Percentiles rank a stretch among this genome's conserved stretches.
Conservation (phyloP, 2,797 vertebrate genomes). For the Euphonia xanthogaster region DNA sequence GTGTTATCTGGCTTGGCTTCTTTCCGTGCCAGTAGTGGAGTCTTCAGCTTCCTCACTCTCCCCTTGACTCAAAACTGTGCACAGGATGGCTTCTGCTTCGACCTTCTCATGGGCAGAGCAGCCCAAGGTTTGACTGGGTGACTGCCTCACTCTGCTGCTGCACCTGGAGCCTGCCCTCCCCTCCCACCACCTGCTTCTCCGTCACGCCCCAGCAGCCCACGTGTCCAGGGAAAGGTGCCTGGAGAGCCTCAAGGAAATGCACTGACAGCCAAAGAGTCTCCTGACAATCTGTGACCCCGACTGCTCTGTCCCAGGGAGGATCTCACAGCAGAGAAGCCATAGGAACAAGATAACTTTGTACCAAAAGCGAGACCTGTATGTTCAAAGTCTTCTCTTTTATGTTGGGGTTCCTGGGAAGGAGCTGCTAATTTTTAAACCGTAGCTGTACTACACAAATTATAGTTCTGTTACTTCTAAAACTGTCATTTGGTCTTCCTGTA, state of each 20-base stretch:
- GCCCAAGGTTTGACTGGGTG: neutral
- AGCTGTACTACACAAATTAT: neutral
- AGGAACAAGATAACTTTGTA: conserved; percentile 10
- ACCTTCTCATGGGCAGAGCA: neutral
- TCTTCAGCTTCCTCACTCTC: neutral
- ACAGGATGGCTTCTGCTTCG: neutral
- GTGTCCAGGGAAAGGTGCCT: neutral
- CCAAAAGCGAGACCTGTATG: neutral
- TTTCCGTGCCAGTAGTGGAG: neutral
- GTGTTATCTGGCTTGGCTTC: neutral
- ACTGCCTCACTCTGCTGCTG: neutral
- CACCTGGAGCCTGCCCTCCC: neutral
- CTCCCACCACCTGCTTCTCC: neutral
- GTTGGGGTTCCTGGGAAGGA: neutral
- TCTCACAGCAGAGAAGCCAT: conserved; percentile 8
- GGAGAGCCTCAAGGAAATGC: neutral
- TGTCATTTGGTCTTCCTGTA: neutral
- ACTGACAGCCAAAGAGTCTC: conserved; percentile 47
- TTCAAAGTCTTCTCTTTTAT: neutral
- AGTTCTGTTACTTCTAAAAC: neutral
- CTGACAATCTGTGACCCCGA: conserved; percentile 27
- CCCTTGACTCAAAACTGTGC: neutral
- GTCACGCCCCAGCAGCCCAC: neutral
- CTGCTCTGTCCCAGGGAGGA: neutral
- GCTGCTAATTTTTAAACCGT: neutral